phyloP scores from a whole-genome alignment of 1,140 invertebrate species.

The Stenopsyche tienmushanensis region DNA sequence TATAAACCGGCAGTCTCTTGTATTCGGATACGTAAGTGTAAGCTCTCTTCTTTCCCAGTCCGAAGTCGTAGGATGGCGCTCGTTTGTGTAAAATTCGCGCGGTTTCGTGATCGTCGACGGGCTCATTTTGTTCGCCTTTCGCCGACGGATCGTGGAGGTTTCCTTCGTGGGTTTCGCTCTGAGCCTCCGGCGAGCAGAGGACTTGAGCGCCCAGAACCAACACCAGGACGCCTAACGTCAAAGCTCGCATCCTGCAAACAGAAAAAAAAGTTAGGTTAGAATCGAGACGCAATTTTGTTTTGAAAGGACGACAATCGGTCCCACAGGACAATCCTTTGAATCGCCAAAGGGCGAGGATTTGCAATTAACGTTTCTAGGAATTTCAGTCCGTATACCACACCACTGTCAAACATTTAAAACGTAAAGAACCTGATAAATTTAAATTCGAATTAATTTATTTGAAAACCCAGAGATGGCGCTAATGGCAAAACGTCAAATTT shows the following conservation, averaged over 20 bases:
- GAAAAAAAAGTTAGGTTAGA: too few species aligned
- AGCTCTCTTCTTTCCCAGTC: conserved; percentile 56
- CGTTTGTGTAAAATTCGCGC: conserved; percentile 43
- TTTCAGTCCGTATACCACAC: too few species aligned
- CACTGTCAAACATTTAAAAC: too few species aligned
- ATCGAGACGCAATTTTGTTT: too few species aligned
- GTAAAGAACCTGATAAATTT: too few species aligned
- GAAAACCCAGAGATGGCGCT: too few species aligned
- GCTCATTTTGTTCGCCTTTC: background rate
- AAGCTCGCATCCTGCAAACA: conserved; percentile 20
- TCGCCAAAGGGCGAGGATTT: too few species aligned
- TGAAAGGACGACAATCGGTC: too few species aligned
- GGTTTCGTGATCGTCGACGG: background rate
- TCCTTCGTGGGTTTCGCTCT: background rate
- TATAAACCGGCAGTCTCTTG: conserved; percentile 65
- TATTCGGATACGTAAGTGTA: conserved; percentile 67
- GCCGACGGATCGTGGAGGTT: background rate
- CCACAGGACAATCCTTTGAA: too few species aligned
- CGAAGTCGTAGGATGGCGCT: conserved; percentile 53
- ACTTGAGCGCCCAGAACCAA: conserved; percentile 16
- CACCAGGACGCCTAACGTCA: conserved; percentile 11
- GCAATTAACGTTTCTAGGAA: too few species aligned
- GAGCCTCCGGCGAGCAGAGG: conserved; percentile 16
- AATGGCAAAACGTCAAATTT: too few species aligned
- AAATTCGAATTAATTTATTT: too few species aligned